A percentile compares a stretch with the other conserved stretches of the same genome.
Evolutionary conservation across 2,888 invertebrate species (phyloP).

Genomic region (Lasioglossum morio): DNA sequence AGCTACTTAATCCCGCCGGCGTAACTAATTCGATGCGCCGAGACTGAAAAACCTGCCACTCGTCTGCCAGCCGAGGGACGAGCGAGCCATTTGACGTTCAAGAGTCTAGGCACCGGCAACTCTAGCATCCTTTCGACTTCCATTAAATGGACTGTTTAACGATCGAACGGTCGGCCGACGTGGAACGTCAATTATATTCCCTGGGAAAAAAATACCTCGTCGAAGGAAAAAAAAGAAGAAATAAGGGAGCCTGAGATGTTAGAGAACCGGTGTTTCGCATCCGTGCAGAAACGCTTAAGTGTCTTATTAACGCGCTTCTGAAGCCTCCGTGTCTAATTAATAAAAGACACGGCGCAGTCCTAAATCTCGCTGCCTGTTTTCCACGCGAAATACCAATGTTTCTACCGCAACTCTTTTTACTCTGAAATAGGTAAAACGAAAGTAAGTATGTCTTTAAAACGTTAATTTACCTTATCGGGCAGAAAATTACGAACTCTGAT

Average conservation of each 20-base stretch:
- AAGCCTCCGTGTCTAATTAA: constrained; percentile 14
- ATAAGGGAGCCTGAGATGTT: neutral
- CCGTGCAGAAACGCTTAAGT: constrained; percentile 5
- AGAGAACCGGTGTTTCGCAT: neutral
- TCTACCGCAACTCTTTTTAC: neutral
- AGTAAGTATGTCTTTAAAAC: neutral
- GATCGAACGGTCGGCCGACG: neutral
- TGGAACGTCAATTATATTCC: neutral
- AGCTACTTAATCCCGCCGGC: constrained; percentile 44
- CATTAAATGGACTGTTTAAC: neutral
- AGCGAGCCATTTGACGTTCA: neutral
- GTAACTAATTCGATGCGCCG: constrained; percentile 42
- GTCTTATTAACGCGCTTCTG: constrained; percentile 26
- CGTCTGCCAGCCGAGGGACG: constrained; percentile 13
- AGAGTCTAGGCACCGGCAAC: neutral
- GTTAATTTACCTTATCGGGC: no score
- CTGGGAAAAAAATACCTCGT: neutral
- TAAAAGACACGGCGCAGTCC: constrained; percentile 1
- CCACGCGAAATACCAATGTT: neutral
- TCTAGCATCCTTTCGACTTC: neutral
- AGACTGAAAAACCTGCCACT: constrained; percentile 17
- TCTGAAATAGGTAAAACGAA: neutral
- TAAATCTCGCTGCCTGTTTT: neutral
- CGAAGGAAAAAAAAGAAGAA: neutral
- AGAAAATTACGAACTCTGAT: neutral